A percentile compares a stretch with the other conserved stretches of the same genome.
Conservation (phyloP, 1,140 invertebrate genomes). For the Cydia strobilella region DNA sequence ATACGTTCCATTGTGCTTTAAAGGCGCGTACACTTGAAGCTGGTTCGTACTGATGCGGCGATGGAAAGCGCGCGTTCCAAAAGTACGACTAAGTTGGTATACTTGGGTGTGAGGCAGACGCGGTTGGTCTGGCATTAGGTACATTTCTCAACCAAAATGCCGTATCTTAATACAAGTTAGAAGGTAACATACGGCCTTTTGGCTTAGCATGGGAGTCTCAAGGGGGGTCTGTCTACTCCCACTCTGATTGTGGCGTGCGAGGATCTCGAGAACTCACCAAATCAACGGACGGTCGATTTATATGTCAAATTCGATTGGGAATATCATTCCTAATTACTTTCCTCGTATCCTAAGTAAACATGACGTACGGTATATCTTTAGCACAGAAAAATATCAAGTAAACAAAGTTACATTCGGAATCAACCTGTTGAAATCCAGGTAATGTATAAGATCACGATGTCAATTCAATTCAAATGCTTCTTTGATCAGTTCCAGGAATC, state of each 20-base stretch:
- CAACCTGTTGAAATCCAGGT: no score
- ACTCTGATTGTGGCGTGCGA: conserved; percentile 5
- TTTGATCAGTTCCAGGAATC: background rate
- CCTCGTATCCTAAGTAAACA: no score
- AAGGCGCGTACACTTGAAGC: background rate
- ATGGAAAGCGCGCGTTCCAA: background rate
- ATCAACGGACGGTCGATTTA: background rate
- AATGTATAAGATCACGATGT: no score
- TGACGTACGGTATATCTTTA: no score
- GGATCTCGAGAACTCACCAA: background rate
- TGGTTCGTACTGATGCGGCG: background rate
- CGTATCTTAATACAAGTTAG: background rate
- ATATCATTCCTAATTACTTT: background rate
- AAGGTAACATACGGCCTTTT: background rate
- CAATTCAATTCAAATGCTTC: no score
- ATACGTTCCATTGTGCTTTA: background rate
- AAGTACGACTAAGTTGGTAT: background rate
- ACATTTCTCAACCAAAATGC: background rate
- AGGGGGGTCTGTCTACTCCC: conserved; percentile 8
- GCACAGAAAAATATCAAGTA: no score
- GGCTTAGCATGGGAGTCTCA: background rate
- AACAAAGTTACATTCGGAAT: no score
- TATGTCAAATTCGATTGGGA: background rate
- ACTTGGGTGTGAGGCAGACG: background rate
- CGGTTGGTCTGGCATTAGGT: conserved; percentile 9